Base-by-base conservation (phyloP, 1,140 invertebrate species). In the Drosophila dunni region DNA sequence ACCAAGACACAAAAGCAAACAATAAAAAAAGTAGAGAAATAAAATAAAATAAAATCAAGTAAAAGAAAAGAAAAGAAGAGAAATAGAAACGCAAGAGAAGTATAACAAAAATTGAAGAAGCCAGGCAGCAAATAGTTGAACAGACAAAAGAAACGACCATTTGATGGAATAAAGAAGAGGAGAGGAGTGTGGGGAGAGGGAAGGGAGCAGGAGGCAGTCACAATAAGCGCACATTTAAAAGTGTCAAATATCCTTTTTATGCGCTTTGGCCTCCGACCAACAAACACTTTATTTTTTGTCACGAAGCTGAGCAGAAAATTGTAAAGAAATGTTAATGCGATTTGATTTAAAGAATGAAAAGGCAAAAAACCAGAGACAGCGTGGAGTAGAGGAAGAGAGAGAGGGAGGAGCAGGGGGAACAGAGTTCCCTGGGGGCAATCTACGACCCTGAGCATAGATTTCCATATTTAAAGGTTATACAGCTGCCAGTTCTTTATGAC, bases 181-280 rank as follows among this genome's bases (percentile, higher is more conserved):
- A n/a, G 24, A 15, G 7, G 7, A 11, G 13, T 63, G 36, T 46
- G 44, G 46, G n/a, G 50, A 33, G 6, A 13, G 7, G 29, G 34
- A 36, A 36, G 11, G 20, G 6, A 13, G 34, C 13, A 34, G 34
- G 24, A 58, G 65, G 77, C 71, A 82, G 71, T 72, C 81, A 89
- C 84, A 89, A 89, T 89, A 90, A 89, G 84, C 84, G 84, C 85
- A 90, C 84, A 89, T 89, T 89, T 89, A 89, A 89, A 89, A 89
- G 84, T 89, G 84, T 89, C 84, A 89, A 89, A 89, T 89, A 89
- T 89, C 84, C 84, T 90, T 89, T 89, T 89, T 84, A 90, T 89
- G 81, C 85, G 85, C 85, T 71, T 84, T 81, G 85, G 84, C 79
- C 84, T 63, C 54, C 77, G 73, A 83, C 77, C 83, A 78, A 64